These are phyloP conservation scores for Anoncus sp. DNA, from an alignment of 2,888 invertebrate species.

Conservation along the genomic window DNA sequence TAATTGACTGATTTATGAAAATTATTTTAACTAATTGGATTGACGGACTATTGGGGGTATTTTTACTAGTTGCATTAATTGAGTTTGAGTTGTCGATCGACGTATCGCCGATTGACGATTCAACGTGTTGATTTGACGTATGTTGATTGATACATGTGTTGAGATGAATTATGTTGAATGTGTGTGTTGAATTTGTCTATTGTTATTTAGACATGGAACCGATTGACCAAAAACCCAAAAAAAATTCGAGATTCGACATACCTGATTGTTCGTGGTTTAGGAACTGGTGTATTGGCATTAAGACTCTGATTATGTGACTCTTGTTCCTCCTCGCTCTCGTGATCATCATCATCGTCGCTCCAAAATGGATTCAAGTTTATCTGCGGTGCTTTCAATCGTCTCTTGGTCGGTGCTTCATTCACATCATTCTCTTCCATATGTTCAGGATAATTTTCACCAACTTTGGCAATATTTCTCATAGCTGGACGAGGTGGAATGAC, in stretches of 20 bases:
- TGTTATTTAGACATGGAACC: too few relatives aligned
- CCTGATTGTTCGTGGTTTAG: slow-evolving; percentile 83
- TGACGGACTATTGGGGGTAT: too few relatives aligned
- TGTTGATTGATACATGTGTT: too few relatives aligned
- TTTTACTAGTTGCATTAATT: too few relatives aligned
- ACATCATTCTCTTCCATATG: slow-evolving; percentile 52
- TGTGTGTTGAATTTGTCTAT: too few relatives aligned
- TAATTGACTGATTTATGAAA: too few relatives aligned
- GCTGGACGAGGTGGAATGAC: slow-evolving; percentile 81
- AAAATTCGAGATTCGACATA: slow-evolving; percentile 67
- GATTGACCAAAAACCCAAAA: neutral
- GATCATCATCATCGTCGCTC: slow-evolving; percentile 88
- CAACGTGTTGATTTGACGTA: too few relatives aligned
- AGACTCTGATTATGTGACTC: slow-evolving; percentile 27
- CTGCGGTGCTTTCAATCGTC: slow-evolving; percentile 84
- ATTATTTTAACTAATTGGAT: too few relatives aligned
- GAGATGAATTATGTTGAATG: too few relatives aligned
- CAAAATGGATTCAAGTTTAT: slow-evolving; percentile 89
- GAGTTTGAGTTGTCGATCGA: too few relatives aligned
- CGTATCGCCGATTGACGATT: too few relatives aligned
- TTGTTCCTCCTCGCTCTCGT: slow-evolving; percentile 63
- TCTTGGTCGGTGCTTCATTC: slow-evolving; percentile 68
- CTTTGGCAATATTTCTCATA: slow-evolving; percentile 68
- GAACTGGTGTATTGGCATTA: slow-evolving; percentile 79
- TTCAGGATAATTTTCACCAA: slow-evolving; percentile 66